These are phyloP conservation scores for Habropoda laboriosa DNA, from an alignment of 1,140 invertebrate species.

Conservation along the genomic window DNA sequence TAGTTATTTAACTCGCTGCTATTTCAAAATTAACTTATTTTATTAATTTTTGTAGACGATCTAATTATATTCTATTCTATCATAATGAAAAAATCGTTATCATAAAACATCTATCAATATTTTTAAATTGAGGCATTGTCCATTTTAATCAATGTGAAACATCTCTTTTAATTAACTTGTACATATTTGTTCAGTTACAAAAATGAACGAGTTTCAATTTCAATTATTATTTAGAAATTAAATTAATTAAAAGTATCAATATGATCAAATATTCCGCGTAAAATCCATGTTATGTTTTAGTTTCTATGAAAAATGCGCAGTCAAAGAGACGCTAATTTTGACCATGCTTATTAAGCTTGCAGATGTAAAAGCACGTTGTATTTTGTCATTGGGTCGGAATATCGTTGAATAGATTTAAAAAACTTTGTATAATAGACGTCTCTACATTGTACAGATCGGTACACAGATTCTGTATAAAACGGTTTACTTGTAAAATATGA, in stretches of 20 bases:
- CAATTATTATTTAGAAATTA: too few relatives aligned
- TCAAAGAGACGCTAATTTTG: not conserved
- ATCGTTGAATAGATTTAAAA: not conserved
- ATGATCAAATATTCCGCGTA: not conserved
- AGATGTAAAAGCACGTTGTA: not conserved
- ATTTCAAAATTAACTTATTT: not conserved
- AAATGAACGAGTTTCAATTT: not conserved
- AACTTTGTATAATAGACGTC: not conserved
- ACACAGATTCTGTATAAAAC: not conserved
- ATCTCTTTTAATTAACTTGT: not conserved
- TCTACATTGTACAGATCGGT: not conserved
- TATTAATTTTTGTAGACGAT: not conserved
- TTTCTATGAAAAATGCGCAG: not conserved
- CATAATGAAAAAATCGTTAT: not conserved
- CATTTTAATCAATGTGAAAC: not conserved
- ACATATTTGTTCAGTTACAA: too few relatives aligned
- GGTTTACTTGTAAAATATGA: conserved; percentile 84
- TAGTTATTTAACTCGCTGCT: not conserved
- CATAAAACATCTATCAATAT: not conserved
- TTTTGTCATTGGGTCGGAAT: not conserved
- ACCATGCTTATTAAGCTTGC: too few relatives aligned
- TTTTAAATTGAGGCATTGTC: not conserved
- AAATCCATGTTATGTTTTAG: not conserved
- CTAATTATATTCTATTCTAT: not conserved
- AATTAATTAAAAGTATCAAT: not conserved